phyloP scores from a whole-genome alignment of 2,888 invertebrate genomes.

The Mycalesis mineus region DNA sequence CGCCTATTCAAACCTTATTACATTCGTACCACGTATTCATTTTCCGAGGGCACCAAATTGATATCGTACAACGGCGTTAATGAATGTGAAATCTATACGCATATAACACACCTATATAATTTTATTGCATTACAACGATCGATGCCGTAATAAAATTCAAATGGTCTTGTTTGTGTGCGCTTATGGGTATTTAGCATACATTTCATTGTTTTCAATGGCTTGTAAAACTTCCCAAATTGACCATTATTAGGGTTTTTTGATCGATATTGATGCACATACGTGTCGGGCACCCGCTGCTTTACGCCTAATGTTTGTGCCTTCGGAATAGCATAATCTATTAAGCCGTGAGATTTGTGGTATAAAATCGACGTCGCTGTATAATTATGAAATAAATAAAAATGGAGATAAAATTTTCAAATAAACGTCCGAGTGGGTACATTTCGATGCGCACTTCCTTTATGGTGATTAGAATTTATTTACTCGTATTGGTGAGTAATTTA shows the following conservation, averaged over 20 bases:
- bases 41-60: constrained; percentile 27
- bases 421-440: neutral
- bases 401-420: constrained; percentile 11
- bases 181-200: constrained; percentile 18
- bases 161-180: constrained; percentile 2
- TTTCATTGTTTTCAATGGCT: constrained; percentile 49
- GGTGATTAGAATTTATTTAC: neutral
- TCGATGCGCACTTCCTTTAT: neutral
- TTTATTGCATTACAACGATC: constrained; percentile 7
- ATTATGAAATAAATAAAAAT: constrained; percentile 12
- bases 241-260: constrained; percentile 45
- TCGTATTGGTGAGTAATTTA: neutral
- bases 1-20: constrained; percentile 22
- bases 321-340: constrained; percentile 39
- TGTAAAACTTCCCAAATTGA: constrained; percentile 51
- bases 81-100: constrained; percentile 24
- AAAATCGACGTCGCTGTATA: constrained; percentile 35
- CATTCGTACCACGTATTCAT: constrained; percentile 29
- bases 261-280: constrained; percentile 53
- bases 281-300: constrained; percentile 53
- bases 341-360: constrained; percentile 54
- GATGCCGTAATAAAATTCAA: constrained; percentile 16
- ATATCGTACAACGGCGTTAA: constrained; percentile 26
- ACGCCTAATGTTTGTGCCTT: constrained; percentile 37
- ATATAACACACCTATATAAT: constrained; percentile 17